These are phyloP conservation scores for Rallus limicola DNA, from an alignment of 2,113 vertebrate species.

Conservation along the genomic window DNA sequence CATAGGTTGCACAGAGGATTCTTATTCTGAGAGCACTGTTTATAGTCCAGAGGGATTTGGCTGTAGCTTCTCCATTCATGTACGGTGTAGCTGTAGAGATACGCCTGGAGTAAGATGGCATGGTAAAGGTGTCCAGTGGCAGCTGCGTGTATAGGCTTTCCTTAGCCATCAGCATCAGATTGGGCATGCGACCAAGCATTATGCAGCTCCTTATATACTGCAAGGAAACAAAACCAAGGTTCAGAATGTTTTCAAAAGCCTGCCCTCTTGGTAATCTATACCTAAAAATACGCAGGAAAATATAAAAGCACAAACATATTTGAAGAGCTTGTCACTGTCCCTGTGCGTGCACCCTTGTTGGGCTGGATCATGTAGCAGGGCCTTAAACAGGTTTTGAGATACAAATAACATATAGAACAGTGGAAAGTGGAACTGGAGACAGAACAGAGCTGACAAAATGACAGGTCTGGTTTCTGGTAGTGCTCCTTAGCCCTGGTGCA, in stretches of 20 bases:
- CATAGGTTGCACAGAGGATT: constrained; percentile 96
- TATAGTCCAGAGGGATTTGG: constrained; percentile 91
- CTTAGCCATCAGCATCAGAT: constrained; percentile 98
- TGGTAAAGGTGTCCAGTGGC: constrained; percentile 92
- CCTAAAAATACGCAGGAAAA: neutral
- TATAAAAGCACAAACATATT: neutral
- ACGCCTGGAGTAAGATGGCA: constrained; percentile 95
- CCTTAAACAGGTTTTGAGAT: neutral
- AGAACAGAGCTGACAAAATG: neutral
- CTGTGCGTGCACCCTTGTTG: neutral
- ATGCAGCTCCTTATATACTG: constrained; percentile 98
- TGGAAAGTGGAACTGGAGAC: neutral
- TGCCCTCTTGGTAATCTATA: neutral
- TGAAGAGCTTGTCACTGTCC: neutral
- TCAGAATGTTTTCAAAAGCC: neutral
- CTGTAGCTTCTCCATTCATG: constrained; percentile 94
- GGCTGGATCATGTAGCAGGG: neutral
- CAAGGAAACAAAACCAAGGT: neutral
- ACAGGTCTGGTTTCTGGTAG: neutral
- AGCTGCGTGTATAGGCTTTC: constrained; percentile 95
- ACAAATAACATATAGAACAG: neutral
- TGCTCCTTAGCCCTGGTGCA: fast-evolving
- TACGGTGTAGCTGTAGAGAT: constrained; percentile 97
- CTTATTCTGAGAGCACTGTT: constrained; percentile 91
- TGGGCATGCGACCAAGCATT: constrained; percentile 95